Conservation (phyloP, 2,888 invertebrate species). For the Dascillus cervinus region DNA sequence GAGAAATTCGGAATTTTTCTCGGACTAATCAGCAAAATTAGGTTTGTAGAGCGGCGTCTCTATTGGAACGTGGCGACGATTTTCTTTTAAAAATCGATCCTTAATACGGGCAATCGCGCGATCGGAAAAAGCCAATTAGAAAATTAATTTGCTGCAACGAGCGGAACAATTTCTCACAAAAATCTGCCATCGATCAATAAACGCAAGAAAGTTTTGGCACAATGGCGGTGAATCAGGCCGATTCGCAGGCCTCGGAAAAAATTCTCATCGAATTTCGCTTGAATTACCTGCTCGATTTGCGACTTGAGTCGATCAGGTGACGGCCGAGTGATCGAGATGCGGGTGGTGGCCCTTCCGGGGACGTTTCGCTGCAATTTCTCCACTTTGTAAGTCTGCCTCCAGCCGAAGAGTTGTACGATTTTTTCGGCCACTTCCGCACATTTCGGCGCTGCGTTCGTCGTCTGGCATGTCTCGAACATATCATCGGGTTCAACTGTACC, state of each 20-base stretch:
- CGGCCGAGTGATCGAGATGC: constrained; percentile 43
- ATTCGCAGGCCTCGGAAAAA: background rate
- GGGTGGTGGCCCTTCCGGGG: constrained; percentile 44
- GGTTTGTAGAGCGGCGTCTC: constrained; percentile 10
- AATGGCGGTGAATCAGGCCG: constrained; percentile 1
- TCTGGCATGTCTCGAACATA: constrained; percentile 36
- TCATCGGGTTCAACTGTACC: constrained; percentile 3
- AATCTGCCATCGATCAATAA: too few relatives aligned
- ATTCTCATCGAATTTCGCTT: background rate
- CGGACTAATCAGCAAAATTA: constrained; percentile 5
- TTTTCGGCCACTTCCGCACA: constrained; percentile 73
- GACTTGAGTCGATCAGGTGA: constrained; percentile 21
- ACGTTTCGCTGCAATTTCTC: constrained; percentile 65
- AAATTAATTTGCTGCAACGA: too few relatives aligned
- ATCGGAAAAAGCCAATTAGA: too few relatives aligned
- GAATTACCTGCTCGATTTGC: constrained; percentile 25
- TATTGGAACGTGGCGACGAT: constrained; percentile 7
- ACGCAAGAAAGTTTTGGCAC: too few relatives aligned
- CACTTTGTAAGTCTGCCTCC: constrained; percentile 74
- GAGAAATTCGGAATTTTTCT: too few relatives aligned
- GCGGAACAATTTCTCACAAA: too few relatives aligned
- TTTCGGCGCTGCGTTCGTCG: constrained; percentile 43
- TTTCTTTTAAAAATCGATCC: too few relatives aligned
- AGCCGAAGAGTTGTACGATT: constrained; percentile 67
- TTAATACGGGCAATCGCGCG: too few relatives aligned